Conservation (phyloP, 2,113 vertebrate genomes). For the Tragelaphus strepsiceros region DNA sequence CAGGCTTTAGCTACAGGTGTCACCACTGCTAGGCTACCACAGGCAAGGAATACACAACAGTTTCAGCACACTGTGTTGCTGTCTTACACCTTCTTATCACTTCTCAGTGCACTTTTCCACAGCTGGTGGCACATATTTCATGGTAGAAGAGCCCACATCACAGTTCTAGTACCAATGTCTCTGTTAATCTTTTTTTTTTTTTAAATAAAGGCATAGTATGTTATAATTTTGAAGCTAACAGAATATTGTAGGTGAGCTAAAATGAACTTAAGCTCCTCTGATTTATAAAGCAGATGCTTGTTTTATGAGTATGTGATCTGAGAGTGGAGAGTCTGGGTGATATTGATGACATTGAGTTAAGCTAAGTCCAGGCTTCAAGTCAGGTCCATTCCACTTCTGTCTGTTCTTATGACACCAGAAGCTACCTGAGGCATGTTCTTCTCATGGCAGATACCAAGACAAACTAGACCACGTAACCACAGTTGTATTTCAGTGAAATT, state of each 20-base stretch:
- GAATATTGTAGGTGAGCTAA: not conserved
- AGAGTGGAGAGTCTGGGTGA: not conserved
- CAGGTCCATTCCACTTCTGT: not conserved
- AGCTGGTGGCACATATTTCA: not conserved
- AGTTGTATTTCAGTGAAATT: not conserved
- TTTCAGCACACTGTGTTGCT: rapidly evolving
- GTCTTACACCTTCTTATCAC: not conserved
- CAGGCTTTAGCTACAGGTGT: not conserved
- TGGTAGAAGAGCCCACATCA: not conserved
- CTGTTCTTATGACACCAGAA: not conserved
- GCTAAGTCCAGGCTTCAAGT: not conserved
- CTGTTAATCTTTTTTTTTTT: not conserved
- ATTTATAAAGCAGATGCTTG: not conserved
- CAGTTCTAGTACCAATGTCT: not conserved
- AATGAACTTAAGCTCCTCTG: not conserved
- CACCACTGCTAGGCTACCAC: not conserved
- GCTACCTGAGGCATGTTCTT: not conserved
- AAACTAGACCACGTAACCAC: not conserved
- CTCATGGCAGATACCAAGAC: not conserved
- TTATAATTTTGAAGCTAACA: not conserved
- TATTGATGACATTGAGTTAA: not conserved
- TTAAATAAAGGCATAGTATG: not conserved
- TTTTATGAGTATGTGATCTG: not conserved
- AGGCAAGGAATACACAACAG: not conserved
- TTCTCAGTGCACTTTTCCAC: not conserved